phyloP scores from a whole-genome alignment of 2,797 vertebrate genomes.

The Mustela erminea region DNA sequence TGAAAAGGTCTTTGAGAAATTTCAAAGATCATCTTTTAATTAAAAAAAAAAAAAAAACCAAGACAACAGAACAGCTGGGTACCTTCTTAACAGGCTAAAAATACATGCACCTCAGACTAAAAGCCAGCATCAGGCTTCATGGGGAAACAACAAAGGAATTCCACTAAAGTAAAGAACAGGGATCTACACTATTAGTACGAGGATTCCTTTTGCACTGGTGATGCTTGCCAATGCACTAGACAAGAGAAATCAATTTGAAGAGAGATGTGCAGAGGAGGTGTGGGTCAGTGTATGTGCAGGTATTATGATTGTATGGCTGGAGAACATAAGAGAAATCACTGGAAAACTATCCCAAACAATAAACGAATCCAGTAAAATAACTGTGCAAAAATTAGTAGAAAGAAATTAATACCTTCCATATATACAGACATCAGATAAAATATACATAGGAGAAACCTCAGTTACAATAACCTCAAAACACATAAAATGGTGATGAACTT shows the following conservation, averaged over 20 bases:
- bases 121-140: not conserved
- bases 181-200: not conserved
- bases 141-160: conserved; percentile 23
- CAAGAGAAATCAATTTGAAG: conserved; percentile 12
- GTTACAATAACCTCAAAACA: not conserved
- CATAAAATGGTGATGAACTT: not conserved
- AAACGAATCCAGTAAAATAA: not conserved
- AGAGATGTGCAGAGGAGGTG: not conserved
- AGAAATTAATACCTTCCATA: not conserved
- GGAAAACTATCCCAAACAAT: not conserved
- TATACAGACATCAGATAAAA: not conserved
- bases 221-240: not conserved
- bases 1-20: not conserved
- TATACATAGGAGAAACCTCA: not conserved
- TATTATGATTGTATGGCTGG: not conserved
- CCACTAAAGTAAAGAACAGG: not conserved
- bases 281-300: not conserved
- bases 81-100: conserved; percentile 12
- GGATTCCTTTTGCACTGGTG: not conserved
- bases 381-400: conserved; percentile 20
- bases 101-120: not conserved
- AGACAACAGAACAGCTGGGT: not conserved
- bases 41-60: not conserved
- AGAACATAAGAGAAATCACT: not conserved
- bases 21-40: not conserved